Conservation (phyloP, 2,113 vertebrate genomes). For the Seriola aureovittata region DNA sequence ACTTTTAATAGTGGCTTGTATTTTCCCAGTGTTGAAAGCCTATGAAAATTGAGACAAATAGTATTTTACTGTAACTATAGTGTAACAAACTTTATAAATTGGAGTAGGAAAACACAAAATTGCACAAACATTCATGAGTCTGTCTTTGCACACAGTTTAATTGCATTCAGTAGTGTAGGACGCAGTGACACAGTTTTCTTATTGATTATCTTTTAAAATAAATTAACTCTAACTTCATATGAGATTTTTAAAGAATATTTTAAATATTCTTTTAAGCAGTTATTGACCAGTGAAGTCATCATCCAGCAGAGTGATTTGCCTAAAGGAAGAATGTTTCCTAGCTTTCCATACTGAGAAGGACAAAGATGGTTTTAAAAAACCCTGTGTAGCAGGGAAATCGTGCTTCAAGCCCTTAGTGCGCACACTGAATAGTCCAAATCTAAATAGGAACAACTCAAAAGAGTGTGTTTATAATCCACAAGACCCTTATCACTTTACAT, state of each 20-base stretch:
- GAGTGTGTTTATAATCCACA: conserved; percentile 31
- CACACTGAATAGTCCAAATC: conserved; percentile 10
- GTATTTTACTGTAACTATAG: no score
- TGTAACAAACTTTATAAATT: not conserved
- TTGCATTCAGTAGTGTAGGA: no score
- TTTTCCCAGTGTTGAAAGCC: not conserved
- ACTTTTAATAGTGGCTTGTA: no score
- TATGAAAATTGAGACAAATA: not conserved
- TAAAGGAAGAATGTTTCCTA: not conserved
- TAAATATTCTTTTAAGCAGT: not conserved
- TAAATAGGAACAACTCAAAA: conserved; percentile 28
- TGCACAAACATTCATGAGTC: not conserved
- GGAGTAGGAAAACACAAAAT: not conserved
- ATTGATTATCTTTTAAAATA: not conserved
- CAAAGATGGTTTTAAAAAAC: conserved; percentile 26
- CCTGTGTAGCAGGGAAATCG: conserved; percentile 16
- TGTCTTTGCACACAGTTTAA: not conserved
- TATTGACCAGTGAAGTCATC: not conserved
- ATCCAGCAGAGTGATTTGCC: not conserved
- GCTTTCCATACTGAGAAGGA: conserved; percentile 27
- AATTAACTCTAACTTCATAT: not conserved
- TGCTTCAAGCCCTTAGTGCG: conserved; percentile 24
- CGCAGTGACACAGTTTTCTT: not conserved
- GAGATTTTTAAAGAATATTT: not conserved
- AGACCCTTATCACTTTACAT: conserved; percentile 8